Conservation (phyloP, 1,140 invertebrate genomes). For the Caerostris darwini region DNA sequence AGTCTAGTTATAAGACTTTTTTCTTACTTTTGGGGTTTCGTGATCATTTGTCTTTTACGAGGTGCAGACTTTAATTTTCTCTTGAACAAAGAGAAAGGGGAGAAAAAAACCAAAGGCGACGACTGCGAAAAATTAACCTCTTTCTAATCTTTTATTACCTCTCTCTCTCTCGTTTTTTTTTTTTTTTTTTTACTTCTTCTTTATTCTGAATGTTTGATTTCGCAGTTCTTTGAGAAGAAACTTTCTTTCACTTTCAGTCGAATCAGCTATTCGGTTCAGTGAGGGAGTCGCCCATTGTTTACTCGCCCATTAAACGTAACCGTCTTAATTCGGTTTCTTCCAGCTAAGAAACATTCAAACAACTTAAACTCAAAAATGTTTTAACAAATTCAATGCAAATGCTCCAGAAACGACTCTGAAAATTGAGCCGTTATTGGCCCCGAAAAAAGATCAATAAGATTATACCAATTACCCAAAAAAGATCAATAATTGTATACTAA, state of each 20-base stretch:
- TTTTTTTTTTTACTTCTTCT: too few species aligned
- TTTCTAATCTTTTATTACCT: slow-evolving; percentile 38
- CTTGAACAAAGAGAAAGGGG: not conserved
- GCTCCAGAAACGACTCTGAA: too few species aligned
- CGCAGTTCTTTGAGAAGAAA: slow-evolving; percentile 19
- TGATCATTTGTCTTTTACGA: slow-evolving; percentile 62
- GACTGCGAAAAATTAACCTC: slow-evolving; percentile 57
- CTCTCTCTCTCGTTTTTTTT: not conserved
- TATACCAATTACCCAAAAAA: too few species aligned
- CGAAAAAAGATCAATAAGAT: too few species aligned
- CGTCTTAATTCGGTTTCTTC: not conserved
- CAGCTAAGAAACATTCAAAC: too few species aligned
- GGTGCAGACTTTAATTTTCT: slow-evolving; percentile 45
- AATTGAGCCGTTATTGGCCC: too few species aligned
- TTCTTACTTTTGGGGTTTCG: not conserved
- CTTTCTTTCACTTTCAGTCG: not conserved
- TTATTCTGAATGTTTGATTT: slow-evolving; percentile 20
- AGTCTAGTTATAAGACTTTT: slow-evolving; percentile 16
- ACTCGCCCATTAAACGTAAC: not conserved
- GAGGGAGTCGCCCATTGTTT: not conserved
- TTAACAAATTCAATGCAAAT: too few species aligned
- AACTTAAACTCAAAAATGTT: too few species aligned
- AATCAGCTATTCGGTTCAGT: slow-evolving; percentile 10
- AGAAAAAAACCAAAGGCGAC: not conserved
- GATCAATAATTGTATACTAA: too few species aligned